These are phyloP conservation scores for Erpobdella octoculata DNA, from an alignment of 2,888 invertebrate species.

Conservation along the genomic window DNA sequence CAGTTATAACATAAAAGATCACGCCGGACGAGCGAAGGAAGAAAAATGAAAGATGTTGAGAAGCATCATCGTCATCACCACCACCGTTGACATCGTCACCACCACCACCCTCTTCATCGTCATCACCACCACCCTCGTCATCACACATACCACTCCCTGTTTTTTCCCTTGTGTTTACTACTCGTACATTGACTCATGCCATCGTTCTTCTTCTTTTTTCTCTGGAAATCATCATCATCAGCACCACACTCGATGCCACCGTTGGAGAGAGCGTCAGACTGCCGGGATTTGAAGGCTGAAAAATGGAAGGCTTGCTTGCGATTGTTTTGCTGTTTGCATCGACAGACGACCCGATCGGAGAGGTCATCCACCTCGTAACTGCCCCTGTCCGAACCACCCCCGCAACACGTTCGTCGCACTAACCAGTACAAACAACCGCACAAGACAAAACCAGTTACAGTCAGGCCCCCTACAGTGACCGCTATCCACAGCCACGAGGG, in stretches of 20 bases:
- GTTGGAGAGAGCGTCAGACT: background rate
- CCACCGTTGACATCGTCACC: slow-evolving; percentile 1
- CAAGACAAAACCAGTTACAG: background rate
- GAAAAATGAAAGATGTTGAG: too few relatives aligned
- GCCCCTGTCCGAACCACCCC: slow-evolving; percentile 16
- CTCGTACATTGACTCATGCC: background rate
- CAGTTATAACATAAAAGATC: too few relatives aligned
- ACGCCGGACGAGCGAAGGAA: too few relatives aligned
- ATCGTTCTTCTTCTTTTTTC: background rate
- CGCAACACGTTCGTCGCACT: background rate
- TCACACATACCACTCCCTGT: slow-evolving; percentile 28
- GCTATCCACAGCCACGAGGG: background rate
- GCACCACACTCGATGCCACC: background rate
- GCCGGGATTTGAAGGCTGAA: slow-evolving; percentile 7
- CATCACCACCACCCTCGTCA: slow-evolving; percentile 9
- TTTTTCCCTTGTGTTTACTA: background rate
- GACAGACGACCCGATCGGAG: background rate
- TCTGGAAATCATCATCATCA: background rate
- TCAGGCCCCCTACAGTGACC: background rate
- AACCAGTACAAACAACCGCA: slow-evolving; percentile 9
- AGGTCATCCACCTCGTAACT: slow-evolving; percentile 13
- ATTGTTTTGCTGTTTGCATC: slow-evolving; percentile 2
- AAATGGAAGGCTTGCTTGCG: slow-evolving; percentile 10
- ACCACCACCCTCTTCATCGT: slow-evolving; percentile 6
- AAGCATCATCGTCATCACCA: slow-evolving; percentile 15